These are phyloP conservation scores for Resseliella maxima DNA, from an alignment of 2,888 invertebrate species.

Conservation along the genomic window DNA sequence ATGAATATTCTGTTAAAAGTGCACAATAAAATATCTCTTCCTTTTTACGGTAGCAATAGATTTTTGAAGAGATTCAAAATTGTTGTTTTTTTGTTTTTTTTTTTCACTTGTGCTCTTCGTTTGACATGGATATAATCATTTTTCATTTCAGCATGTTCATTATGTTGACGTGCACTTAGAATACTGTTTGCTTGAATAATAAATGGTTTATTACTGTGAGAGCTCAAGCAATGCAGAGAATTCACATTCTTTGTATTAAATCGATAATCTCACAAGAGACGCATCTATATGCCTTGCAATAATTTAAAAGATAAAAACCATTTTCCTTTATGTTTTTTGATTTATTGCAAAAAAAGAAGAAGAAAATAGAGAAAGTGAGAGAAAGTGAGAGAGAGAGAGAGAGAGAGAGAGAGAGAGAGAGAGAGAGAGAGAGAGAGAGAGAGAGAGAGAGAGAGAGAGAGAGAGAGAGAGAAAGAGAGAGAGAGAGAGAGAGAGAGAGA, in stretches of 20 bases:
- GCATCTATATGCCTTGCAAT: background rate
- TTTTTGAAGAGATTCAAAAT: background rate
- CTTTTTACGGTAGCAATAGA: background rate
- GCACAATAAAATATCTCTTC: background rate
- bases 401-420: no score
- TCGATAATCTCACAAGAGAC: background rate
- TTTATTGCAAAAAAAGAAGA: background rate
- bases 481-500: no score
- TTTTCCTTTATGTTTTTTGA: background rate
- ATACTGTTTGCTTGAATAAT: constrained; percentile 11
- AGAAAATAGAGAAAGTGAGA: background rate
- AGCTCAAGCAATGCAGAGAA: background rate
- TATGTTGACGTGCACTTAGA: constrained; percentile 31
- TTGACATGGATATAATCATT: background rate
- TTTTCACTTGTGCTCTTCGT: background rate
- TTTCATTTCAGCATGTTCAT: background rate
- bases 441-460: no score
- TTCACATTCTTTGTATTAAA: background rate
- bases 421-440: no score
- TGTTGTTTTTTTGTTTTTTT: background rate
- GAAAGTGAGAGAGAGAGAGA: no score
- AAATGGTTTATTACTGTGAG: background rate
- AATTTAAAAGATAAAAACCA: background rate
- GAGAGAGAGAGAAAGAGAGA: no score
- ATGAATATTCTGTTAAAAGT: background rate